Percentiles rank a stretch among this genome's conserved stretches.
Conservation (phyloP, 2,888 invertebrate species). For the Eristalis pertinax region DNA sequence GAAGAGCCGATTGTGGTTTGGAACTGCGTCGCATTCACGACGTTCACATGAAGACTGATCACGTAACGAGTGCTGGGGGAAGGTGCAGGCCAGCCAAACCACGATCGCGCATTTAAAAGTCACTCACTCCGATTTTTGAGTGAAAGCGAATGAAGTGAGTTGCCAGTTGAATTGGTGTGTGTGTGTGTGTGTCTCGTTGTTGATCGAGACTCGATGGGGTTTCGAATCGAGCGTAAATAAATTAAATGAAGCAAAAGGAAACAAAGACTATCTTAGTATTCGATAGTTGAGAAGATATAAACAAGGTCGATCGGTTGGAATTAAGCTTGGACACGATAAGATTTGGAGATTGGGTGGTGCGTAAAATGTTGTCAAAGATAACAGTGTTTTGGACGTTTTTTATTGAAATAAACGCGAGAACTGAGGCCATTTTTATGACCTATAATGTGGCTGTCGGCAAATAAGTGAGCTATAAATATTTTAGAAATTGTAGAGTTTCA, state of each 20-base stretch:
- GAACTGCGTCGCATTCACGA: slow-evolving; percentile 37
- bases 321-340: not conserved
- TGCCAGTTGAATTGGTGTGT: not conserved
- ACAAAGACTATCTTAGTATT: no score
- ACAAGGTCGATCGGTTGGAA: not conserved
- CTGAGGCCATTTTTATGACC: not conserved
- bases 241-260: slow-evolving; percentile 3
- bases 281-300: not conserved
- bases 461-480: not conserved
- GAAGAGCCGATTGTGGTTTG: not conserved
- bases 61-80: slow-evolving; percentile 34
- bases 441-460: not conserved
- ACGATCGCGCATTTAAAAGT: slow-evolving; percentile 12
- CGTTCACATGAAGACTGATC: slow-evolving; percentile 67
- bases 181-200: not conserved
- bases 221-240: slow-evolving; percentile 5
- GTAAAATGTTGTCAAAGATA: not conserved
- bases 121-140: slow-evolving; percentile 45
- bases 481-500: not conserved
- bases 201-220: slow-evolving; percentile 61
- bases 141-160: slow-evolving; percentile 8
- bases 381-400: not conserved
- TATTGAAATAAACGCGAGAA: not conserved
- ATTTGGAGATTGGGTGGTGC: not conserved
- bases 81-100: slow-evolving; percentile 39